phyloP scores from a whole-genome alignment of 2,797 vertebrate species.

The Neosalanx taihuensis region DNA sequence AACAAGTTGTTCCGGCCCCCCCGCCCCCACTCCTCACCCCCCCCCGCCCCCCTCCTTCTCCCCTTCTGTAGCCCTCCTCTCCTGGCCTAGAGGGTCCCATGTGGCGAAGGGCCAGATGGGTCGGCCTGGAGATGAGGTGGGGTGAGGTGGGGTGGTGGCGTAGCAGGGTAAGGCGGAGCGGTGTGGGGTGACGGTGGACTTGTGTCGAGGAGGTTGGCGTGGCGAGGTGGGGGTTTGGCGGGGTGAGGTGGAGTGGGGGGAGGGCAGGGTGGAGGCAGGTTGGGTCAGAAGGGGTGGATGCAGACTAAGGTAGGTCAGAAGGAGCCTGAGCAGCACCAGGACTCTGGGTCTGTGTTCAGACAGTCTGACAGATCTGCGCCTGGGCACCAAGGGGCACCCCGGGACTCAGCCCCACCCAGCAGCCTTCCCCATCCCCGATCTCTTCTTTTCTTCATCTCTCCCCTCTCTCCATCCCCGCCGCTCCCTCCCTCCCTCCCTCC shows the following conservation, averaged over 20 bases:
- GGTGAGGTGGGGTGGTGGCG: slow-evolving; percentile 11
- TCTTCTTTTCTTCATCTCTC: neutral
- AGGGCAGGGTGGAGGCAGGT: slow-evolving; percentile 24
- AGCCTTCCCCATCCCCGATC: slow-evolving; percentile 51
- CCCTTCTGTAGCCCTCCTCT: slow-evolving; percentile 22
- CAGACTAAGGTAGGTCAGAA: neutral
- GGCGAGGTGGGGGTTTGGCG: too few relatives aligned
- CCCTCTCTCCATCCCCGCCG: neutral
- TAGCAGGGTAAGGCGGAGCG: too few relatives aligned
- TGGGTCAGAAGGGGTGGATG: neutral
- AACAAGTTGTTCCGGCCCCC: slow-evolving; percentile 65
- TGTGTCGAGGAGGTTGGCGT: too few relatives aligned
- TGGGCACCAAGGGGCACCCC: slow-evolving; percentile 59
- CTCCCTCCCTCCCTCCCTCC: neutral
- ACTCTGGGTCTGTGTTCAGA: slow-evolving; percentile 61
- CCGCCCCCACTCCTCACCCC: slow-evolving; percentile 23
- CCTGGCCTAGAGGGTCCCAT: slow-evolving; percentile 35
- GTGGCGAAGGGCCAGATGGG: slow-evolving; percentile 8
- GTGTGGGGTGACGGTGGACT: too few relatives aligned
- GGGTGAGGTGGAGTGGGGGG: neutral
- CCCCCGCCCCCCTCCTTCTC: slow-evolving; percentile 27
- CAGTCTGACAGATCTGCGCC: slow-evolving; percentile 72
- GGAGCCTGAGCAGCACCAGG: slow-evolving; percentile 35
- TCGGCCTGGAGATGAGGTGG: too few relatives aligned
- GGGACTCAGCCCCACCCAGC: slow-evolving; percentile 58